These are phyloP conservation scores for Drosophila parthenogenetica DNA, from an alignment of 2,888 invertebrate species.

Conservation along the genomic window DNA sequence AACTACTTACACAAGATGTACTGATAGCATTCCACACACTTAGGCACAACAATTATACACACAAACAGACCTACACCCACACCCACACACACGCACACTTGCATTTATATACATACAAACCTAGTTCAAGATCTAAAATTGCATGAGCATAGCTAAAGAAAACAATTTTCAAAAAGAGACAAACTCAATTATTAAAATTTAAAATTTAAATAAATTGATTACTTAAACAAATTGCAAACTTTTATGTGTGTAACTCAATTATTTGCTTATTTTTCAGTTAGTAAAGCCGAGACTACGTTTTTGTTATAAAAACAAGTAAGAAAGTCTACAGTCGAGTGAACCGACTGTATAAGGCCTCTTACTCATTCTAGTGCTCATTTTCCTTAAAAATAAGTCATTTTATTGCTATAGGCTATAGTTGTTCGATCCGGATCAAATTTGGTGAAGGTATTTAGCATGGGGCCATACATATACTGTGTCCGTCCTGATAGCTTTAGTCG, in stretches of 20 bases:
- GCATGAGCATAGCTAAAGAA: constrained; percentile 52
- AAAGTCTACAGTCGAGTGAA: no score
- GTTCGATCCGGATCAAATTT: no score
- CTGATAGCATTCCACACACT: constrained; percentile 30
- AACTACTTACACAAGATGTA: constrained; percentile 33
- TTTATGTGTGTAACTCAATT: not conserved
- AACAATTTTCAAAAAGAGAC: not conserved
- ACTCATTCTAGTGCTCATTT: no score
- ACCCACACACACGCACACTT: constrained; percentile 1
- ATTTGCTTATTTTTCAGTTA: no score
- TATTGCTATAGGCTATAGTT: no score
- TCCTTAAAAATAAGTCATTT: no score
- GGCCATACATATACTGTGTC: no score
- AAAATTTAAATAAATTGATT: constrained; percentile 58
- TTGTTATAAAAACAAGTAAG: no score
- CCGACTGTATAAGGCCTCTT: no score
- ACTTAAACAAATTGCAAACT: constrained; percentile 12
- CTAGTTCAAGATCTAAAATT: constrained; percentile 45
- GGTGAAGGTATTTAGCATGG: no score
- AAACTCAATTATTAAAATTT: constrained; percentile 57
- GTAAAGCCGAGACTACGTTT: no score
- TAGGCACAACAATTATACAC: constrained; percentile 32
- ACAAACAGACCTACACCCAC: not conserved
- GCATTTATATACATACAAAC: constrained; percentile 16
- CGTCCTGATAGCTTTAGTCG: no score